Conservation (phyloP, 2,888 invertebrate species). For the Pandemis heparana region DNA sequence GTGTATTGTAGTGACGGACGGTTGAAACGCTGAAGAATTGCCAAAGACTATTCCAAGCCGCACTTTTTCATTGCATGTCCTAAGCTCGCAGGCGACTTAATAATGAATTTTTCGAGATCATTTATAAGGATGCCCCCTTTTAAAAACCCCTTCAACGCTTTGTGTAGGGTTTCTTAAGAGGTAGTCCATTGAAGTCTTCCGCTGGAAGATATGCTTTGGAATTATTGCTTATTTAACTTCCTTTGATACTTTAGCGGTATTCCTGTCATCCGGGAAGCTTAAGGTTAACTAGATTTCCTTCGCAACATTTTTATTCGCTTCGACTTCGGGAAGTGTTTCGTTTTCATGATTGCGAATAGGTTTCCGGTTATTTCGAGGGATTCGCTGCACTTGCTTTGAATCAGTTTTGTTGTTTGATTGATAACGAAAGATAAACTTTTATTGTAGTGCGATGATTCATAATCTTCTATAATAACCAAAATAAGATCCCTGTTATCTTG, state of each 20-base stretch:
- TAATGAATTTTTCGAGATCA: conserved; percentile 30
- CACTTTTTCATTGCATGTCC: conserved; percentile 1
- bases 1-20: neutral
- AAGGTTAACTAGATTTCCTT: neutral
- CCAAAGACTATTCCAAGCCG: neutral
- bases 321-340: neutral
- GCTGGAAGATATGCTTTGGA: conserved; percentile 30
- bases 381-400: neutral
- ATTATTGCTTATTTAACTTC: conserved; percentile 27
- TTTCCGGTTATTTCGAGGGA: neutral
- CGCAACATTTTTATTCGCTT: neutral
- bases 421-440: too few relatives aligned
- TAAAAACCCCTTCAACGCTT: conserved; percentile 27
- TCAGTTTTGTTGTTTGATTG: too few relatives aligned
- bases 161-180: conserved; percentile 31
- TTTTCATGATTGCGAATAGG: too few relatives aligned
- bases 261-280: neutral
- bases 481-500: too few relatives aligned
- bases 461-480: too few relatives aligned
- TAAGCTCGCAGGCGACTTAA: conserved; percentile 17
- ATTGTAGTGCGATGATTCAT: too few relatives aligned
- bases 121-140: conserved; percentile 36
- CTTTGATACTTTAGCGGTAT: conserved; percentile 24
- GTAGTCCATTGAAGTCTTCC: conserved; percentile 33
- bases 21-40: neutral